Base-by-base conservation (phyloP, 1,140 invertebrate species). In the Nylanderia fulva region DNA sequence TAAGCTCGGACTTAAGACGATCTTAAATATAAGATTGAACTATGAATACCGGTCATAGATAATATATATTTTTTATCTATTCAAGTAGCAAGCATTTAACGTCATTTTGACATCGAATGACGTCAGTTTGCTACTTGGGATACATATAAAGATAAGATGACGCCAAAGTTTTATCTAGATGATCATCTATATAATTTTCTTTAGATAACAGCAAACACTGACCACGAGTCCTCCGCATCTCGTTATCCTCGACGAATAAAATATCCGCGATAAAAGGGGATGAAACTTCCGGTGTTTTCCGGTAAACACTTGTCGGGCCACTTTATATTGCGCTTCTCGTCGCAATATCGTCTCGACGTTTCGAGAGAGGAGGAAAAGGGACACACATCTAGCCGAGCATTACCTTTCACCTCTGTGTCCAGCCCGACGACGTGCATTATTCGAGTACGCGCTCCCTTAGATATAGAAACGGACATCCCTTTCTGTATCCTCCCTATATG, bases 381-480 rank as follows among this genome's bases (percentile, higher is more conserved):
- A 6, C 29, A 54, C 8, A 54, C n/a, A n/a, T 52, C 24, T 36
- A 18, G 21, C 56, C 54, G 33, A 9, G 56, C 63, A 56, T 76
- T 56, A 48, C 33, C 27, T 71, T 76, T 29, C 39, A 33, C 33
- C 61, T 18, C 42, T 48, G 42, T 29, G 60, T 61, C 29, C 75
- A 66, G 36, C 36, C 45, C 13, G 24, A 52, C 74, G 33, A 68
- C 15, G 66, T 42, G 68, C 56, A 85, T 79, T 71, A 77, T 76
- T 64, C 83, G 84, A 76, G 64, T 76, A 84, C 52, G 75, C 58
- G 18, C 69, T 48, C 42, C 27, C 60, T 79, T 64, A 76, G 69
- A 45, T 66, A 72, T 66, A 76, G 75, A 77, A 82, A 85, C 75
- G 86, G 86, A 86, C 85, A 86, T 90, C 75, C 79, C 63, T 69